These are phyloP conservation scores for Gonocerus acuteangulatus DNA, from an alignment of 2,888 invertebrate genomes.

Conservation along the genomic window DNA sequence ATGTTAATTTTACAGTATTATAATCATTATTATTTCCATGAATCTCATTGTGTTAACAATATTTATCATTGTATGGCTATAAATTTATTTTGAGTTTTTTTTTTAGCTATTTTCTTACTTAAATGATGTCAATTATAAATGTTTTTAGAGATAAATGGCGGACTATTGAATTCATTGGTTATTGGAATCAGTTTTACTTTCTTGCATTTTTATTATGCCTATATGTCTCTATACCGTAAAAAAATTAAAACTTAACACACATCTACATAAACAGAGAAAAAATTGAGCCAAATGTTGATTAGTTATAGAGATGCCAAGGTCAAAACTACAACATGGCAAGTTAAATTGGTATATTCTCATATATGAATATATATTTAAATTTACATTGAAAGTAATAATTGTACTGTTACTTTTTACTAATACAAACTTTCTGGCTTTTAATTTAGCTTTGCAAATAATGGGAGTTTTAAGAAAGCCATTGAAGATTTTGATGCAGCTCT, in stretches of 20 bases:
- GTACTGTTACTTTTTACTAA: background rate
- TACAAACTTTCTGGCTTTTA: slow-evolving; percentile 29
- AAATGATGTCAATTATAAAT: slow-evolving; percentile 3
- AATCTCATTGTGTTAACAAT: too few species aligned
- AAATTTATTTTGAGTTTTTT: too few species aligned
- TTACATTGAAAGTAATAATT: background rate
- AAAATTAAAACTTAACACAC: slow-evolving; percentile 5
- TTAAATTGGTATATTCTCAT: slow-evolving; percentile 21
- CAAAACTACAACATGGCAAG: slow-evolving; percentile 18
- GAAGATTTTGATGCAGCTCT: slow-evolving; percentile 90
- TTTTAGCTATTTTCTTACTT: background rate
- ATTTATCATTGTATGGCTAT: too few species aligned
- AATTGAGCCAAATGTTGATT: slow-evolving; percentile 9
- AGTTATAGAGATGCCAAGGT: slow-evolving; percentile 12
- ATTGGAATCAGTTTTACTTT: slow-evolving; percentile 19
- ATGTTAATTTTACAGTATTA: too few species aligned
- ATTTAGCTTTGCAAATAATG: slow-evolving; percentile 74
- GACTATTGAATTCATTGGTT: slow-evolving; percentile 17
- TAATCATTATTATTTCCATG: too few species aligned
- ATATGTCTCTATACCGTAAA: slow-evolving; percentile 8
- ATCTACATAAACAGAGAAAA: slow-evolving; percentile 13
- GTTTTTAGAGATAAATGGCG: slow-evolving; percentile 25
- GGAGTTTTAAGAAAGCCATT: slow-evolving; percentile 86
- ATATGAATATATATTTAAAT: slow-evolving; percentile 9
- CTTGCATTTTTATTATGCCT: slow-evolving; percentile 21